Evolutionary conservation across 30 jellyfish, hydroid and myxozoan genomes (phyloP), one percentile per base, ranked within the genome.

Genomic region (Pelagia noctiluca): DNA sequence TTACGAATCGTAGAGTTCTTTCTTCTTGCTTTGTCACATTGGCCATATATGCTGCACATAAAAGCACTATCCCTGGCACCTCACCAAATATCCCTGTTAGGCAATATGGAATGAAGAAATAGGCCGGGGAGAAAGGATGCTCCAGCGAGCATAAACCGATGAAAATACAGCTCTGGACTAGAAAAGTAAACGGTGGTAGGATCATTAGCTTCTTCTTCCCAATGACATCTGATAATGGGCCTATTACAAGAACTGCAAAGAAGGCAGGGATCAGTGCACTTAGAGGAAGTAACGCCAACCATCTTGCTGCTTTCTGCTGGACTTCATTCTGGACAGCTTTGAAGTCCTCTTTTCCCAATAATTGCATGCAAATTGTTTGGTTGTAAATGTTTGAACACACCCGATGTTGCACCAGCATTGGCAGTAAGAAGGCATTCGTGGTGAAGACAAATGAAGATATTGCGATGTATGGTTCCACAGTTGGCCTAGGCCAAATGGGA

Each of bases 61-160:
- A 28, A 0, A 62, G 32, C 32, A 31, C 74, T 0, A 77, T 36
- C 11, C 88, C 88, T 19, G 88, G 80, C 54, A 28, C 38, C 12
- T 32, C 67, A 29, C 88, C 88, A 61, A 53, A 77, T 37, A 77
- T 38, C 35, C 83, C 83, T 13, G 35, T 13, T n/a, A 70, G 62
- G 46, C 69, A 70, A 36, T 28, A 35, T n/a, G 69, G 46, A 11
- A 70, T 11, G 0, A 70, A 0, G 35, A 31, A 70, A 0, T 29
- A 22, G 23, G 38, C 83, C 8, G 83, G 83, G 35, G 46, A 10
- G 36, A 21, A 31, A 18, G 29, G 29, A 13, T 19, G 23, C 46
- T 31, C 35, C 21, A 47, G 28, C 21, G 67, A 21, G 24, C 19
- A 29, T 12, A 70, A 35, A 22, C 8, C 57, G 8, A 42, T 5